phyloP scores from a whole-genome alignment of 2,797 vertebrate species.

The Prionace glauca region DNA sequence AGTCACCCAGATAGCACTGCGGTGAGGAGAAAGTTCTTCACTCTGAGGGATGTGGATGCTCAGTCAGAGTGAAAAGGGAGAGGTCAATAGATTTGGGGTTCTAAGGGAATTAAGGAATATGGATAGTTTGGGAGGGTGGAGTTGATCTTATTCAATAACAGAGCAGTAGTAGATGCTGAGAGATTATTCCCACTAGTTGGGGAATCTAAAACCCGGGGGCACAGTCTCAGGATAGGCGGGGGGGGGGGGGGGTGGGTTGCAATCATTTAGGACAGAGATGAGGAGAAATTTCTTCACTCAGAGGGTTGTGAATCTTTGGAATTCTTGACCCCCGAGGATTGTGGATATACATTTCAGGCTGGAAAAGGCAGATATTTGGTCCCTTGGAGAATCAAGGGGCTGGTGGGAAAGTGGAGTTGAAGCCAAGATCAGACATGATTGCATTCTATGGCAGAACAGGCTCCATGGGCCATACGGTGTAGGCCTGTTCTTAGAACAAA shows the following conservation, averaged over 20 bases:
- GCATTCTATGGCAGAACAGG: background rate
- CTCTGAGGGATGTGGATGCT: no score
- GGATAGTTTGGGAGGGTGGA: no score
- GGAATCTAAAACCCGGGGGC: background rate
- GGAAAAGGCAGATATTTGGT: background rate
- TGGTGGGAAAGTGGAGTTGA: background rate
- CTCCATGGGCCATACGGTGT: background rate
- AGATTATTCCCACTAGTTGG: background rate
- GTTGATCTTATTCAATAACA: no score
- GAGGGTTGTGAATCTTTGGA: background rate
- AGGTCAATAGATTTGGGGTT: no score
- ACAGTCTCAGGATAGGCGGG: background rate
- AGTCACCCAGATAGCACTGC: background rate
- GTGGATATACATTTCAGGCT: background rate
- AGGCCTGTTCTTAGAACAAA: background rate
- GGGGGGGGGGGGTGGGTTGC: no score
- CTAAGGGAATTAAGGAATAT: no score
- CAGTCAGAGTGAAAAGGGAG: no score
- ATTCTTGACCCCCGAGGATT: background rate
- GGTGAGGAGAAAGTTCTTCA: no score
- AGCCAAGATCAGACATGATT: background rate
- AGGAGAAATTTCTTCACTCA: background rate
- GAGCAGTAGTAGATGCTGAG: background rate
- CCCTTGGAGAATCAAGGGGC: no score
- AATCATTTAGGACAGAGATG: background rate